Base-by-base conservation (phyloP, 2,888 invertebrate species). In the Tenodera sinensis region DNA sequence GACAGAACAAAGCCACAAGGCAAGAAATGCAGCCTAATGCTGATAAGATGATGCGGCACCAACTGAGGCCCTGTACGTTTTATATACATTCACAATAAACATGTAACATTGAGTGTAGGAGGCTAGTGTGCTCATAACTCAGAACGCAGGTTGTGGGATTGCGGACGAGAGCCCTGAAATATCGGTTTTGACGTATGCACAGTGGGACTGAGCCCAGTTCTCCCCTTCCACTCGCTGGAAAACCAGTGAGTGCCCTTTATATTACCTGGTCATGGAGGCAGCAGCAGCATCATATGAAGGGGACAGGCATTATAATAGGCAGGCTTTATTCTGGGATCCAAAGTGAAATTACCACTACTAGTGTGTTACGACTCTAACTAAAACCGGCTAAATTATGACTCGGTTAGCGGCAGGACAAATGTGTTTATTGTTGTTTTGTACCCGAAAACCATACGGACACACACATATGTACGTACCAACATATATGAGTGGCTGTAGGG, bases 291-390 rank as follows among this genome's bases (percentile, higher is more conserved):
- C 87, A 87, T 83, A 30, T 87, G 87, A 87, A 83, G 30, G 28
- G 87, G 82, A 34, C 81, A 83, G 54, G 82, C 83, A 71, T 83
- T 87, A 71, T 87, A 87, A 87, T 87, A 87, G 87, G 82, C 87
- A 87, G 83, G 87, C 87, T 87, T 87, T 87, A 87, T 87, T 87
- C 87, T 83, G 83, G 82, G 54, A 71, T 71, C 82, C 87, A 30
- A 87, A 87, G 87, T 87, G 87, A 87, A 87, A 87, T 87, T 87
- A 87, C 87, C 87, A 87, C 87, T 83, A 87, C 87, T 87, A n/a
- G 30, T 34, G 34, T 87, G 87, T 87, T 87, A 83, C 82, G 71
- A 87, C 34, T 28, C 81, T 30, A 28, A 87, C 83, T 87, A 87
- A 87, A 86, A 82, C 83, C 83, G n/a, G 81, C 87, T 87, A 83